Percentiles rank a stretch among this genome's conserved stretches.
These are phyloP conservation scores for Drosophila colorata DNA, from an alignment of 2,888 invertebrate genomes.

Conservation along the genomic window DNA sequence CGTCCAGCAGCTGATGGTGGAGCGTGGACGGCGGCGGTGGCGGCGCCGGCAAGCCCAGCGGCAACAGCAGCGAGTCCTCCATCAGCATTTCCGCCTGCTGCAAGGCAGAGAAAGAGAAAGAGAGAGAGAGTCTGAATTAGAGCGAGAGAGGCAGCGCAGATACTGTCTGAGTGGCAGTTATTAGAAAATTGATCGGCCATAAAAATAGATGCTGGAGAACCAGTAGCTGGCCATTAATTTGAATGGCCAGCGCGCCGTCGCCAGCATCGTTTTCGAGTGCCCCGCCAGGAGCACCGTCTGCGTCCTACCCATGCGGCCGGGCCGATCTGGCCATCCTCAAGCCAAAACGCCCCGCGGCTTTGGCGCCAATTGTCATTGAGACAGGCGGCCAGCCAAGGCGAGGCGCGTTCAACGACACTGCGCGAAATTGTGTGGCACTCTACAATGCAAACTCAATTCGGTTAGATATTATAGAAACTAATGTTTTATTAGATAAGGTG, in stretches of 20 bases:
- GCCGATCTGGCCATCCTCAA: background rate
- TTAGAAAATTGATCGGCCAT: conserved; percentile 74
- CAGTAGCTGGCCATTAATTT: conserved; percentile 76
- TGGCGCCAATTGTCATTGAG: conserved; percentile 79
- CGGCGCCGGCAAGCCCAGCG: conserved; percentile 64
- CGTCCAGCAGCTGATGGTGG: conserved; percentile 86
- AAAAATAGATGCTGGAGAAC: conserved; percentile 69
- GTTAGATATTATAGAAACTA: too few species aligned
- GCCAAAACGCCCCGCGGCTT: conserved; percentile 65
- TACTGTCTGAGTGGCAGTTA: conserved; percentile 30
- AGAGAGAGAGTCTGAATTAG: conserved; percentile 6
- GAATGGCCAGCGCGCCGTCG: conserved; percentile 59
- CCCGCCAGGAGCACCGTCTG: conserved; percentile 46
- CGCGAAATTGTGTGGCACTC: background rate
- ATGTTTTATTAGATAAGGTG: too few species aligned
- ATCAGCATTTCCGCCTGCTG: conserved; percentile 81
- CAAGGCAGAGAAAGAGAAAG: conserved; percentile 48
- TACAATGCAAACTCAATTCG: too few species aligned
- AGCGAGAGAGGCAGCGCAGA: conserved; percentile 3
- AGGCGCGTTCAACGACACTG: conserved; percentile 30
- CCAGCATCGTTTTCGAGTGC: conserved; percentile 46
- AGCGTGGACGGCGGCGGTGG: conserved; percentile 46
- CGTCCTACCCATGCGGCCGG: too few species aligned
- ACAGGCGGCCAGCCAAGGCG: conserved; percentile 37
- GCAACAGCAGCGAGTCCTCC: conserved; percentile 74